A percentile compares a stretch with the other conserved stretches of the same genome.
Evolutionary conservation across 2,888 invertebrate species (phyloP).

Genomic region (Cantharis rufa): DNA sequence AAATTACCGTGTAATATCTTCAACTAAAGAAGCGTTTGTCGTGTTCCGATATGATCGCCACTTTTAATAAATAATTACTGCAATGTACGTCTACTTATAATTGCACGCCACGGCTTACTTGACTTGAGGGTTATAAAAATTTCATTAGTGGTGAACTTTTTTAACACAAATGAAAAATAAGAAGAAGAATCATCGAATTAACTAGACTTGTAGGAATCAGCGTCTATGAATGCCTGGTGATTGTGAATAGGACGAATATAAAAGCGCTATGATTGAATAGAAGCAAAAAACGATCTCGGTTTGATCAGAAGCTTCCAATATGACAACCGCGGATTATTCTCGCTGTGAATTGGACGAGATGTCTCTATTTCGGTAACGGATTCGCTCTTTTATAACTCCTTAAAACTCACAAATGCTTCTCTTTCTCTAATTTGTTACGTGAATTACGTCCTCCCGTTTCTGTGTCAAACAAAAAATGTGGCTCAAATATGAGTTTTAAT

Average conservation of each 20-base stretch:
- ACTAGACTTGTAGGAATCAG: conserved; percentile 35
- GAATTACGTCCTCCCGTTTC: conserved; percentile 2
- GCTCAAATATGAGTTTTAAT: conserved; percentile 23
- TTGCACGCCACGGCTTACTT: neutral
- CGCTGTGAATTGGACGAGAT: conserved; percentile 24
- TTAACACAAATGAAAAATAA: neutral
- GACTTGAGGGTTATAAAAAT: neutral
- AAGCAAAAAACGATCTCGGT: conserved; percentile 42
- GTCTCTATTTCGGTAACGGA: conserved; percentile 22
- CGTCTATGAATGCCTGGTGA: conserved; percentile 43
- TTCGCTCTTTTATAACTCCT: conserved; percentile 2
- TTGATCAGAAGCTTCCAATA: conserved; percentile 38
- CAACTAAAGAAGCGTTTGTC: conserved; percentile 24
- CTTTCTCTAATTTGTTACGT: conserved; percentile 16
- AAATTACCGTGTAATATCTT: conserved; percentile 38
- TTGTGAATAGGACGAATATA: conserved; percentile 44
- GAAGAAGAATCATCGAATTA: conserved; percentile 36
- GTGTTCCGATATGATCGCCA: conserved; percentile 17
- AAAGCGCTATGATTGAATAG: conserved; percentile 44
- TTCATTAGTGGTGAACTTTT: neutral
- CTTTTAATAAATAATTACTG: conserved; percentile 21
- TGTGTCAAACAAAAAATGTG: conserved; percentile 3
- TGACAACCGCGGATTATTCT: conserved; percentile 38
- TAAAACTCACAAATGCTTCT: neutral
- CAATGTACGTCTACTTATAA: neutral